A percentile compares a stretch with the other conserved stretches of the same genome.
These are phyloP conservation scores for Drosophila buzzatii DNA, from an alignment of 2,888 invertebrate species.

Conservation along the genomic window DNA sequence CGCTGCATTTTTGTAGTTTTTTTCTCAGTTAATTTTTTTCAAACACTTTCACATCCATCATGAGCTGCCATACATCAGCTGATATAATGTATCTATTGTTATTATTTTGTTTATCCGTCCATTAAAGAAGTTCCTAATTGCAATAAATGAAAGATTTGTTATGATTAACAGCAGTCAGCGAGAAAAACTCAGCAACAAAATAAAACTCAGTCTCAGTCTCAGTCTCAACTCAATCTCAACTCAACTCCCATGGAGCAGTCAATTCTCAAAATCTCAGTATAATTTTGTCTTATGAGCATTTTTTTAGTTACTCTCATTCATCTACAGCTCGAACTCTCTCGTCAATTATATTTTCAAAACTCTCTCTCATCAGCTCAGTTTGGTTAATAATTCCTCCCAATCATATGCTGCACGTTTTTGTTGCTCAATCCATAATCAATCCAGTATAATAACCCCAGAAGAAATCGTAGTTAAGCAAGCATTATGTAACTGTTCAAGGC, in stretches of 20 bases:
- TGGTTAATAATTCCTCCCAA: neutral
- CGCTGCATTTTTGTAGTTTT: conserved; percentile 4
- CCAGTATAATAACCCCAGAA: conserved; percentile 41
- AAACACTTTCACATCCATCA: conserved; percentile 13
- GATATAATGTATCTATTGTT: conserved; percentile 58
- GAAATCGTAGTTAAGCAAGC: conserved; percentile 59
- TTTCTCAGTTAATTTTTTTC: neutral
- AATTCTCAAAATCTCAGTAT: conserved; percentile 38
- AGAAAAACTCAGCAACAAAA: conserved; percentile 12
- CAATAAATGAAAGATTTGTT: conserved; percentile 76
- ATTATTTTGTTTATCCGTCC: conserved; percentile 84
- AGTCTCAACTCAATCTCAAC: conserved; percentile 24
- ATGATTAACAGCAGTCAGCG: conserved; percentile 54
- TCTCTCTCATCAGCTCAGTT: conserved; percentile 4
- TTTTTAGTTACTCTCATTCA: conserved; percentile 1
- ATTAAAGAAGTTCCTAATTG: conserved; percentile 81
- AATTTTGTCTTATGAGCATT: conserved; percentile 22
- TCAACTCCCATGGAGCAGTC: conserved; percentile 62
- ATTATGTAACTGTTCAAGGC: conserved; percentile 59
- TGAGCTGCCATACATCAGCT: conserved; percentile 16
- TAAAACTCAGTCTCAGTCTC: neutral
- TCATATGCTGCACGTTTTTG: conserved; percentile 54
- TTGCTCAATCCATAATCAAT: conserved; percentile 62
- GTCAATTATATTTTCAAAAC: conserved; percentile 50
- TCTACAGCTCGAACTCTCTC: conserved; percentile 40